Base-by-base conservation (phyloP, 2,888 invertebrate genomes). In the Pristionchus entomophagus region DNA sequence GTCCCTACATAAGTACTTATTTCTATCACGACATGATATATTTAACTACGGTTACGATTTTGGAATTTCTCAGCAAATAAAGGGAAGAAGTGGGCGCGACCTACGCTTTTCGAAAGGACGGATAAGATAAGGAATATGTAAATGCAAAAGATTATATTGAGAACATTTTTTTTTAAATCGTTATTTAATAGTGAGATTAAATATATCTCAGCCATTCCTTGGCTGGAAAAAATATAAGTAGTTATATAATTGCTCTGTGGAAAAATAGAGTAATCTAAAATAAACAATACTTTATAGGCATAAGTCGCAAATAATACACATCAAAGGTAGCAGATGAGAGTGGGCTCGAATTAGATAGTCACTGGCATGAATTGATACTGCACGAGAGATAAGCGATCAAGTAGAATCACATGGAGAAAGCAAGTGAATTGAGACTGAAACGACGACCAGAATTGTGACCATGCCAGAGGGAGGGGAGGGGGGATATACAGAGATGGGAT, bases 311-410 rank as follows among this genome's bases (percentile, higher is more conserved):
- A 38, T 78, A 51, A 78, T 78, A 78, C 49, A 78, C 26, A 29
- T 32, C 29, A 45, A 77, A 38, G 38, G 78, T 29, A 49, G 78
- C 17, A 51, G 29, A 51, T 49, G 78, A 51, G 35, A 65, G 49
- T 17, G 32, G 49, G 22, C 49, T 49, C 45, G 78, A 78, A 45
- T 78, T 26, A 32, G 45, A 78, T 38, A 51, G 38, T 49, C 78
- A 78, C 78, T 78, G 78, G 78, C 78, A 49, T 78, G 38, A 78
- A 49, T 78, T 38, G 29, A 78, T 78, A 78, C 49, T 78, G 78
- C 78, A 78, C 78, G 45, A 78, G 65, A 32, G 45, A 78, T 78
- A 78, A 78, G 78, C 45, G 26, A 78, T 49, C 49, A 49, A 49
- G 78, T 49, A 78, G 45, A 78, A 49, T 78, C 78, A 78, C 78